phyloP scores from a whole-genome alignment of 2,113 vertebrate genomes.

The Oncorhynchus nerka region DNA sequence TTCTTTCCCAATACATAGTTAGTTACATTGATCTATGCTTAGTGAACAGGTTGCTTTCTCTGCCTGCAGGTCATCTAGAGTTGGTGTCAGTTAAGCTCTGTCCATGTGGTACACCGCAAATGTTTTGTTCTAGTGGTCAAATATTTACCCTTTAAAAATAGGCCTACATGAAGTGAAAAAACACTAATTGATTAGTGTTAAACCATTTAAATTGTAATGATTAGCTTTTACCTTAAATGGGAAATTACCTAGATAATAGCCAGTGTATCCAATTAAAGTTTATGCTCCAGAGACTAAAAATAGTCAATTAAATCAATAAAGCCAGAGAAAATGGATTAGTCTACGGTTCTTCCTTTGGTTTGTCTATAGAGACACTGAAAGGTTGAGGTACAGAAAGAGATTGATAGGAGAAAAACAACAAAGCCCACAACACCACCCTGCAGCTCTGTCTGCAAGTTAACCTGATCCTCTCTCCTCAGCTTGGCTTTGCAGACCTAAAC shows the following conservation, averaged over 20 bases:
- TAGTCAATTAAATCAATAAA: no score
- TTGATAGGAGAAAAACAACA: neutral
- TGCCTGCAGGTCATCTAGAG: constrained; percentile 31
- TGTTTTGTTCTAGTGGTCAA: neutral
- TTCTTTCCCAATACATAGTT: neutral
- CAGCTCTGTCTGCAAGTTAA: constrained; percentile 10
- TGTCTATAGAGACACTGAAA: no score
- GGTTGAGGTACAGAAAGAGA: no score
- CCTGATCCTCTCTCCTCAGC: constrained; percentile 69
- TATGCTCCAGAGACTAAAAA: no score
- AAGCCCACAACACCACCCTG: neutral
- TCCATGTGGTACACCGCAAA: neutral
- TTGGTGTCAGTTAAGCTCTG: neutral
- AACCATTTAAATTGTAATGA: no score
- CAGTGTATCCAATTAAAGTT: no score
- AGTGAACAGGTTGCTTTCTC: constrained; percentile 45
- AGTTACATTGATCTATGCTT: neutral
- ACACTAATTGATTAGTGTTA: no score
- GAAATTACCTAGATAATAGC: no score
- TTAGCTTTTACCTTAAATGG: no score
- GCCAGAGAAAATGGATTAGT: no score
- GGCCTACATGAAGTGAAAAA: no score
- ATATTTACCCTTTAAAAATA: neutral
- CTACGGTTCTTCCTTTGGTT: no score
- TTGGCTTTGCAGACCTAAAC: constrained; percentile 98